These are phyloP conservation scores for Byasa hedistus DNA, from an alignment of 2,888 invertebrate species.

Conservation along the genomic window DNA sequence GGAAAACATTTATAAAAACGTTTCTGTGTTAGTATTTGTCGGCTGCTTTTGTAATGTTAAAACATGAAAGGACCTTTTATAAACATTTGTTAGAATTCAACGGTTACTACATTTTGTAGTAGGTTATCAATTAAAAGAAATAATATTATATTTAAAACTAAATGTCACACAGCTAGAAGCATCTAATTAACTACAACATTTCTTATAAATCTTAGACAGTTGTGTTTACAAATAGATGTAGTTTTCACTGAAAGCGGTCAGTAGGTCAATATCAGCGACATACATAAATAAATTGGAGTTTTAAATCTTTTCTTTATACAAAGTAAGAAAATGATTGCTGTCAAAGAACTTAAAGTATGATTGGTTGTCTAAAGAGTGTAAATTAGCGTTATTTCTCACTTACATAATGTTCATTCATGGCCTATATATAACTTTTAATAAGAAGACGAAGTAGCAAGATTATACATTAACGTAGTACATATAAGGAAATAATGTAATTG, in stretches of 20 bases:
- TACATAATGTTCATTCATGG: constrained; percentile 5
- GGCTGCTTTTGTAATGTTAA: too few species aligned
- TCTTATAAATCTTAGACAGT: background rate
- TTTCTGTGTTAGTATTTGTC: too few species aligned
- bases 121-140: too few species aligned
- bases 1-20: too few species aligned
- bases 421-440: constrained; percentile 64
- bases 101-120: too few species aligned
- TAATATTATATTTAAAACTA: too few species aligned
- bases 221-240: background rate
- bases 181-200: background rate
- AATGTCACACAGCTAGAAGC: background rate
- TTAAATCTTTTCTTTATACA: background rate
- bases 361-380: constrained; percentile 6
- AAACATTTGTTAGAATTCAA: too few species aligned
- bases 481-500: constrained; percentile 73
- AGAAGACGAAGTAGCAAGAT: constrained; percentile 50
- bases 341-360: constrained; percentile 17
- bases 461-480: constrained; percentile 60
- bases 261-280: background rate
- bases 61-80: too few species aligned
- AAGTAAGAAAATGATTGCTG: background rate
- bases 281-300: background rate
- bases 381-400: constrained; percentile 12
- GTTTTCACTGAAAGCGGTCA: constrained; percentile 6